Evolutionary conservation across 2,797 vertebrate species (phyloP), one percentile per base, ranked within the genome.

Genomic region (Pygocentrus nattereri): DNA sequence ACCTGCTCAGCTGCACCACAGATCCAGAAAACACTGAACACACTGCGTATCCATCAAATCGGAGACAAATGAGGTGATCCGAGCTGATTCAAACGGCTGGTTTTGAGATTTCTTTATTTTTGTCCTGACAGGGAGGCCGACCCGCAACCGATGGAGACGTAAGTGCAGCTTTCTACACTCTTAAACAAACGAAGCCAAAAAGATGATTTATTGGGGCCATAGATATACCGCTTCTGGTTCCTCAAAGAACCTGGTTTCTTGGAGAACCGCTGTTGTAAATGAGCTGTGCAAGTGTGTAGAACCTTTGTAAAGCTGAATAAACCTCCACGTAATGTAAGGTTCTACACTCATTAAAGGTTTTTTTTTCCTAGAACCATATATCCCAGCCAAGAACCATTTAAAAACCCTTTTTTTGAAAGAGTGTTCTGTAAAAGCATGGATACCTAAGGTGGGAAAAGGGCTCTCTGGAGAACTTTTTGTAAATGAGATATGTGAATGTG

Each of bases 131-230:
- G 93, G 79, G 89, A 92, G 85, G 86, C 82, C 30, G 82, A 91
- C 65, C 87, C 84, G 47, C 70, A 93, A 88, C 85, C 79, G 74
- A 88, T 88, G 89, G 88, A 93, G 85, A 85, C 85, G 93, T 94
- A 83, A 90, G 93, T 92, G 16, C 56, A 73, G 18, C 52, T 78
- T 68, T 49, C 38, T 49, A 34, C 68, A 72, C 27, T 61, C 0
- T 19, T 30, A 23, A 4, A 59, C 21, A 11, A 19, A 21, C 27
- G 0, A 1, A 21, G 18, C 16, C 18, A 18, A 4, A n/a, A 21
- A 56, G 18, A n/a, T n/a, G 5, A 38, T 23, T 59, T 3, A 2
- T 25, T 25, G 47, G 47, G 34, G 34, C 2, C 34, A 44, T 44
- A 11, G 41, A 44, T 11, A 1, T 11, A 44, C 41, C 11, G 12